Evolutionary conservation across 2,888 invertebrate genomes (phyloP), one percentile per base, ranked within the genome.

Genomic region (Sarcophaga subvicina): DNA sequence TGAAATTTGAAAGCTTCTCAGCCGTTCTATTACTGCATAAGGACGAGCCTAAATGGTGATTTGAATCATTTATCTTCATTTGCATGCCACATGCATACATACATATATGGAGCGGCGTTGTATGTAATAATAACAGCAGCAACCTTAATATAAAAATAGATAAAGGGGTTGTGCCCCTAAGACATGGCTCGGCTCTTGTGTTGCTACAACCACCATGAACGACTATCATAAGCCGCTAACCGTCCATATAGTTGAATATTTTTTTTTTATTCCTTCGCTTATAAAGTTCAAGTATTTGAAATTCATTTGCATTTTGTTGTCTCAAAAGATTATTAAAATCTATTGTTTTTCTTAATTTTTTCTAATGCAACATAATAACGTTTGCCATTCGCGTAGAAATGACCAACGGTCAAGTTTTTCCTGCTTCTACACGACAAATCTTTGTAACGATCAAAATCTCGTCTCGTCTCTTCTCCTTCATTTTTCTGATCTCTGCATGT

Each of bases 41-140:
- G 67, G 37, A 62, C 25, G 60, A 37, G 70, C 70, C 62, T 37
- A 79, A 84, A 87, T 76, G 81, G 81, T 83, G 80, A 83, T 88
- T 80, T 88, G 87, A 87, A 88, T 79, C 87, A 84, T 88, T 83
- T 80, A 84, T 88, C 88, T 88, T 88, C 84, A 87, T 88, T 81
- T 88, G 69, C 88, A 37, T 88, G 88, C 87, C 88, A 88, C 81
- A 22, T 22, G 22, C 22, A 22, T 1, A 22, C 22, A 1, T 22
- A 22, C 22, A 88, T 82, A 69, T 82, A 69, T 86, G 80, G 85
- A 85, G 80, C 88, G 67, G 80, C 88, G 67, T 11, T 45, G 71
- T 63, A 20, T 25, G 27, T 14, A 22, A 62, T 49, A 49, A 49
- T 49, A 49, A 54, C 70, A 80, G 14, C 59, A 63, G 22, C 27